A percentile compares a stretch with the other conserved stretches of the same genome.
Evolutionary conservation across 2,797 vertebrate species (phyloP).

Genomic region (Danionella dracula): DNA sequence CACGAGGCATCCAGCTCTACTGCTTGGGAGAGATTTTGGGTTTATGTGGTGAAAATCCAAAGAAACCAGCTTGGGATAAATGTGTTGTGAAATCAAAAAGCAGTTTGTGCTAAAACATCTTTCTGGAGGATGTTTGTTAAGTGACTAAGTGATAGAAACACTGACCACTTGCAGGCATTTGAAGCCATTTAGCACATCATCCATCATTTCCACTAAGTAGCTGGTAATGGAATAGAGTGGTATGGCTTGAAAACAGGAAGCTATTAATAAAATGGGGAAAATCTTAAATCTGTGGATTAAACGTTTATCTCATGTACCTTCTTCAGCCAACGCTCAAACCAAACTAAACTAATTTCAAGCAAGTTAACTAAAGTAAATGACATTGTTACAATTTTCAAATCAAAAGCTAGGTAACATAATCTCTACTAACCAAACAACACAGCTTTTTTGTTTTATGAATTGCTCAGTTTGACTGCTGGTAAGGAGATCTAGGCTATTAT

Average conservation of each 20-base stretch:
- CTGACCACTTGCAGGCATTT: slow-evolving; percentile 2
- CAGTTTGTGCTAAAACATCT: slow-evolving; percentile 1
- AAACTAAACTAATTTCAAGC: not conserved
- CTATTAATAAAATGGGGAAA: too few species aligned
- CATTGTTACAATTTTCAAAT: too few species aligned
- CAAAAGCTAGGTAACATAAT: too few species aligned
- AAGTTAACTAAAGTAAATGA: too few species aligned
- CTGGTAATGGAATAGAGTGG: slow-evolving; percentile 22
- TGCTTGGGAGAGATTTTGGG: slow-evolving; percentile 48
- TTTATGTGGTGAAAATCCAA: slow-evolving; percentile 9
- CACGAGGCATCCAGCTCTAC: slow-evolving; percentile 46
- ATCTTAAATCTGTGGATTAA: not conserved
- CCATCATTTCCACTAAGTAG: slow-evolving; percentile 23
- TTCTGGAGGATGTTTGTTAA: not conserved
- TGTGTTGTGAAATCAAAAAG: slow-evolving; percentile 6
- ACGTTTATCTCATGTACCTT: too few species aligned
- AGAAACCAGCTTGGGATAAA: slow-evolving; percentile 29
- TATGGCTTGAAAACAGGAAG: slow-evolving; percentile 17
- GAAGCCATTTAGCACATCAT: slow-evolving; percentile 26
- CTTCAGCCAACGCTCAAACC: not conserved
- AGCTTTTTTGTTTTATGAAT: too few species aligned
- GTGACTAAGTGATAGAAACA: slow-evolving; percentile 24
- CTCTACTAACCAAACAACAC: too few species aligned
- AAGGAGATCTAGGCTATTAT: too few species aligned
- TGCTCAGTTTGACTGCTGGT: too few species aligned